A percentile compares a stretch with the other conserved stretches of the same genome.
Conservation (phyloP, 1,140 invertebrate genomes). For the Acarapis woodi region DNA sequence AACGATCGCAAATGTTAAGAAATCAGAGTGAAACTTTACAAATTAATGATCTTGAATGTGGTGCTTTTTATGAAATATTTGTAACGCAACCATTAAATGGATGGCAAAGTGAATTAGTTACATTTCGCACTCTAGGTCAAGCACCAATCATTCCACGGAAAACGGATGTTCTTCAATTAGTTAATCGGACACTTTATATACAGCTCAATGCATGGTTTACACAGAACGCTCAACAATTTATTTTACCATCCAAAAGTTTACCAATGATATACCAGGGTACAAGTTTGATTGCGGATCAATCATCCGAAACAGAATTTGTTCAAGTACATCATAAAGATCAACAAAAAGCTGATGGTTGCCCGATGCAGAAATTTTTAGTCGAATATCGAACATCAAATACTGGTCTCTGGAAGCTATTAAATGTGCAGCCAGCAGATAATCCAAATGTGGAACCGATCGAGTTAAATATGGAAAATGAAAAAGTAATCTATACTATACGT, state of each 20-base stretch:
- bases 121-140: conserved; percentile 12
- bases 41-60: conserved; percentile 29
- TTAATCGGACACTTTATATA: no score
- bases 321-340: no score
- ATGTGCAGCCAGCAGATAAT: conserved; percentile 3
- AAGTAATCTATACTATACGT: conserved; percentile 19
- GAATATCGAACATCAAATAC: conserved; percentile 28
- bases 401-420: conserved; percentile 9
- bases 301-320: no score
- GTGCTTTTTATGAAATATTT: conserved; percentile 8
- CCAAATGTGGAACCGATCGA: conserved; percentile 15
- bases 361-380: conserved; percentile 38
- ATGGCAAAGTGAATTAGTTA: conserved; percentile 9
- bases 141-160: conserved; percentile 8
- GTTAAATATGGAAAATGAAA: conserved; percentile 18
- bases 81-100: conserved; percentile 8
- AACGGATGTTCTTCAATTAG: no score
- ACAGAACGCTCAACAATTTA: no score
- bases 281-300: no score
- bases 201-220: no score
- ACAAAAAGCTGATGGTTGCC: no score
- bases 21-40: not conserved
- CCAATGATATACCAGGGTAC: no score
- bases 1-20: no score
- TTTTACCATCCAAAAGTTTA: no score